These are phyloP conservation scores for Anguilla anguilla DNA, from an alignment of 2,797 vertebrate species.

Conservation along the genomic window DNA sequence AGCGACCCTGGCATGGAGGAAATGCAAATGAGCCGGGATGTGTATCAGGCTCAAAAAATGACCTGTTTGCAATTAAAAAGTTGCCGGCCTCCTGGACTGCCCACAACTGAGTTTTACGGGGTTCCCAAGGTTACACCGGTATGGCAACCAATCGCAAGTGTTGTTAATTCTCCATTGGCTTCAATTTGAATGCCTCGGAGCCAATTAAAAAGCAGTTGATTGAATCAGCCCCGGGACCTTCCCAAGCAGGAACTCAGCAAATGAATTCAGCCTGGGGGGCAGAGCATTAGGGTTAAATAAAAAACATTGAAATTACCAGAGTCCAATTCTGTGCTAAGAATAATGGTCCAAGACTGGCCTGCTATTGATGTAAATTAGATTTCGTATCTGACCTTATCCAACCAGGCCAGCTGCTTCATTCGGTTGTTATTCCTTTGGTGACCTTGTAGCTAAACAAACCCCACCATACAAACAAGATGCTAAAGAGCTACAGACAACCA, in stretches of 20 bases:
- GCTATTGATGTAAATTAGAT: slow-evolving; percentile 64
- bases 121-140: slow-evolving; percentile 64
- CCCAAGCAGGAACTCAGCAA: slow-evolving; percentile 53
- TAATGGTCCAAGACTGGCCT: slow-evolving; percentile 48
- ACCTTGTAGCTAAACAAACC: slow-evolving; percentile 44
- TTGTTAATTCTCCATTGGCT: slow-evolving; percentile 76
- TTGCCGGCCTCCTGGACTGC: slow-evolving; percentile 31
- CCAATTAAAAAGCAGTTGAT: slow-evolving; percentile 72
- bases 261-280: slow-evolving; percentile 51
- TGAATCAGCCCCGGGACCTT: slow-evolving; percentile 70
- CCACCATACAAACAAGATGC: slow-evolving; percentile 35
- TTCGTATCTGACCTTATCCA: slow-evolving; percentile 57
- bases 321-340: slow-evolving; percentile 50
- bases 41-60: slow-evolving; percentile 37
- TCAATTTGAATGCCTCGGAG: slow-evolving; percentile 73
- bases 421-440: slow-evolving; percentile 41
- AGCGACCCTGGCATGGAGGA: slow-evolving; percentile 41
- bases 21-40: slow-evolving; percentile 31
- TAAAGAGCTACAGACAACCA: neutral
- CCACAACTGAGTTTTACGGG: slow-evolving; percentile 35
- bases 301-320: slow-evolving; percentile 61
- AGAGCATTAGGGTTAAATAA: slow-evolving; percentile 67
- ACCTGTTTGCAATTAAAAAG: slow-evolving; percentile 50
- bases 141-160: slow-evolving; percentile 60
- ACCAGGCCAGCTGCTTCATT: slow-evolving; percentile 47